Percentiles rank a stretch among this genome's conserved stretches.
phyloP scores from a whole-genome alignment of 2,113 vertebrate species.

The Strix aluco region DNA sequence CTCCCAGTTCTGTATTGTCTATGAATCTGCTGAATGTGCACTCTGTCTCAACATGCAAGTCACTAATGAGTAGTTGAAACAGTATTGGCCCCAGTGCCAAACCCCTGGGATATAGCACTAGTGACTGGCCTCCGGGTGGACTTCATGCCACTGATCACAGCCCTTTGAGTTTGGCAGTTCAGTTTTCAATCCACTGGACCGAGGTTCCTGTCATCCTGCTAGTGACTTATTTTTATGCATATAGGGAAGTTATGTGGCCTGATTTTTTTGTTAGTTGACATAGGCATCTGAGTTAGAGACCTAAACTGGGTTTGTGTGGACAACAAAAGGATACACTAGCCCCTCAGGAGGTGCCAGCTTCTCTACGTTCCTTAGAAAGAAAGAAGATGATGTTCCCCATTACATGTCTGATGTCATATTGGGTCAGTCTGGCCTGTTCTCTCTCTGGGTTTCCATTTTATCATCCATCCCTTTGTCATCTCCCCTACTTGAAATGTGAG shows the following conservation, averaged over 20 bases:
- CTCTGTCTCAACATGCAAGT: not conserved
- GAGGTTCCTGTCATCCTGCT: not conserved
- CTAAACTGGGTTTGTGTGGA: not conserved
- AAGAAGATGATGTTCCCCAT: not conserved
- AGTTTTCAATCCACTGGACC: not conserved
- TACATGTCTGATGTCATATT: not conserved
- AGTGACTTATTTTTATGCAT: not conserved
- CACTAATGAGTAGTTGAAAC: not conserved
- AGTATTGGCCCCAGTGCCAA: not conserved
- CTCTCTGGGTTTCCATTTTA: not conserved
- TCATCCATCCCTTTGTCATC: not conserved
- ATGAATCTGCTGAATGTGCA: not conserved
- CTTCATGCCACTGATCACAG: not conserved
- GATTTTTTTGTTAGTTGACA: not conserved
- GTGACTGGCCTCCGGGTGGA: not conserved
- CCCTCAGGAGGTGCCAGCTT: not conserved
- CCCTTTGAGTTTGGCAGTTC: not conserved
- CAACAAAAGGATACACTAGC: not conserved
- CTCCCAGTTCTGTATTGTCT: not conserved
- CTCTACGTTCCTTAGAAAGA: not conserved
- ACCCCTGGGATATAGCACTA: not conserved
- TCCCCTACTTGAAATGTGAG: not conserved
- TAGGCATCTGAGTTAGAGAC: not conserved
- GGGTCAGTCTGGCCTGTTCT: not conserved
- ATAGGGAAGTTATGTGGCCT: not conserved